These are phyloP conservation scores for Mylabris sibirica DNA, from an alignment of 2,888 invertebrate species.

Conservation along the genomic window DNA sequence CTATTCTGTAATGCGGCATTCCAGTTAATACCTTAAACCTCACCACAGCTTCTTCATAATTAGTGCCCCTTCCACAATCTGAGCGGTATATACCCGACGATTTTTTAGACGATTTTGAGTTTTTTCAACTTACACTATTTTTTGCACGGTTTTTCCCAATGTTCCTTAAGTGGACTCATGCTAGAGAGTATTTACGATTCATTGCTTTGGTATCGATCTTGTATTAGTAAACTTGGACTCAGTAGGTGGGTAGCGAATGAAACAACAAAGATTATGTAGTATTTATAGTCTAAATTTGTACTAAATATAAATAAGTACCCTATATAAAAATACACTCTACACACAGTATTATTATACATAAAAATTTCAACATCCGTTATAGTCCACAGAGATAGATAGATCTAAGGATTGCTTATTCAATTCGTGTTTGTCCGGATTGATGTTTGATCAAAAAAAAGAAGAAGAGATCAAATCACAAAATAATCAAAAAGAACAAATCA, in stretches of 20 bases:
- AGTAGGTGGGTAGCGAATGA: constrained; percentile 24
- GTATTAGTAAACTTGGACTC: too few species aligned
- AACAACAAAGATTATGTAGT: constrained; percentile 39
- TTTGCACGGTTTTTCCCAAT: too few species aligned
- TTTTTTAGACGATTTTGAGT: too few species aligned
- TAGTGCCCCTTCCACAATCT: too few species aligned
- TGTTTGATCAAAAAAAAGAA: background rate
- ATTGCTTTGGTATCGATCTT: too few species aligned
- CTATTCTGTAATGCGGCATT: too few species aligned
- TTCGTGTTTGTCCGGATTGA: background rate
- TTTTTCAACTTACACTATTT: too few species aligned
- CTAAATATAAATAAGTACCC: constrained; percentile 62
- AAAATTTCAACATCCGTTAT: constrained; percentile 29
- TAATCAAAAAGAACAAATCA: constrained; percentile 12
- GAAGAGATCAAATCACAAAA: constrained; percentile 16
- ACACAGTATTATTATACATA: constrained; percentile 55
- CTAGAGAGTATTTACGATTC: too few species aligned
- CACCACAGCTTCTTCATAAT: too few species aligned
- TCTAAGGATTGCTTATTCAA: constrained; percentile 23
- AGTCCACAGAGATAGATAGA: constrained; percentile 20
- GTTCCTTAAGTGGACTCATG: too few species aligned
- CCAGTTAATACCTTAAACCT: too few species aligned
- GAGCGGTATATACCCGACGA: too few species aligned
- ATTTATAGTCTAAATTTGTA: constrained; percentile 59
- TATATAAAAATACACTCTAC: constrained; percentile 64